Percentiles rank a stretch among this genome's conserved stretches.
Conservation (phyloP, 2,797 vertebrate species). For the Babyrousa celebensis region DNA sequence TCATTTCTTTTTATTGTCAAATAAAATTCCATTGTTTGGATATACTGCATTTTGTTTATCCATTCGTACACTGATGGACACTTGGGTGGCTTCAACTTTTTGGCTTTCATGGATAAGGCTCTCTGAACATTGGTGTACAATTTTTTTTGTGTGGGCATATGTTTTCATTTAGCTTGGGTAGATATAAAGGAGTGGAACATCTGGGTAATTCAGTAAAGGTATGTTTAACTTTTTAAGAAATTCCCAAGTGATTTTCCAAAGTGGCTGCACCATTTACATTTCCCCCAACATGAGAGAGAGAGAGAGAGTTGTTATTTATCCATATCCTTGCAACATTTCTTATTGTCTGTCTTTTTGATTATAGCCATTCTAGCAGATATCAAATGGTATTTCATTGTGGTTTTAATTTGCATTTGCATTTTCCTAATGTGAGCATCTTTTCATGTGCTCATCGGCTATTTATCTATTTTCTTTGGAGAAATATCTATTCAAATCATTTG, state of each 20-base stretch:
- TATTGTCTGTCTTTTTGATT: neutral
- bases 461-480: neutral
- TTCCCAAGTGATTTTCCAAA: neutral
- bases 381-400: neutral
- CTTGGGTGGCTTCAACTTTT: neutral
- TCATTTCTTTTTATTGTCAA: slow-evolving; percentile 7
- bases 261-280: neutral
- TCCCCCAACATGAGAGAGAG: neutral
- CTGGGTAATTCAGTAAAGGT: neutral
- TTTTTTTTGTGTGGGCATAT: neutral
- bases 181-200: neutral
- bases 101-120: neutral
- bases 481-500: neutral
- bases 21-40: slow-evolving; percentile 2
- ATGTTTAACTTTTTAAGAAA: slow-evolving; percentile 49
- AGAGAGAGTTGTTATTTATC: neutral
- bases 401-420: neutral
- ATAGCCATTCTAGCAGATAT: neutral
- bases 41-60: neutral
- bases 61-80: neutral
- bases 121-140: neutral
- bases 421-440: neutral
- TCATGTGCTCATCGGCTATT: neutral
- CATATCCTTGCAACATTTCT: slow-evolving; percentile 8
- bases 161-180: slow-evolving; percentile 15